Conservation (phyloP, 2,888 invertebrate species). For the Eupithecia subfuscata region DNA sequence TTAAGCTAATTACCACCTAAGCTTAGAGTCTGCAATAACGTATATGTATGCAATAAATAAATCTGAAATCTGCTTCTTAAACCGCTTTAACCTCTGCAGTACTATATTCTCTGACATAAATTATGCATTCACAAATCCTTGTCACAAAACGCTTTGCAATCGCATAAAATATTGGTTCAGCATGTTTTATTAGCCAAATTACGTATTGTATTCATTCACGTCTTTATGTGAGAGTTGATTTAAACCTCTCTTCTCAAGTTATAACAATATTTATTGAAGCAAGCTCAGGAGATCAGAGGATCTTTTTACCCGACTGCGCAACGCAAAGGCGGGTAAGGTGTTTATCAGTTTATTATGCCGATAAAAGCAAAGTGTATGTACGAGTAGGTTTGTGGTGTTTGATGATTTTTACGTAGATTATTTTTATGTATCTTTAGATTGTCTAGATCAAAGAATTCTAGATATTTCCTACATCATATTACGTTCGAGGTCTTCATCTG, state of each 20-base stretch:
- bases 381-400: not conserved
- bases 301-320: not conserved
- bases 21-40: too few species aligned
- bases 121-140: slow-evolving; percentile 32
- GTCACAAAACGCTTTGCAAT: slow-evolving; percentile 23
- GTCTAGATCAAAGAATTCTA: too few species aligned
- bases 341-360: not conserved
- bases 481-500: not conserved
- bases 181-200: slow-evolving; percentile 31
- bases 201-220: slow-evolving; percentile 11
- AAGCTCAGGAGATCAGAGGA: not conserved
- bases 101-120: slow-evolving; percentile 35
- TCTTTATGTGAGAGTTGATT: slow-evolving; percentile 18
- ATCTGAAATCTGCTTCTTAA: slow-evolving; percentile 34
- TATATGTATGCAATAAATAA: too few species aligned
- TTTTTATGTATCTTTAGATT: too few species aligned
- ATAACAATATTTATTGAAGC: not conserved
- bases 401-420: not conserved
- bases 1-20: too few species aligned
- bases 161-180: slow-evolving; percentile 30
- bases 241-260: not conserved
- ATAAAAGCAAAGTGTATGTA: too few species aligned
- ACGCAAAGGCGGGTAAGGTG: not conserved
- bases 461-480: not conserved
- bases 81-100: slow-evolving; percentile 52